Base-by-base conservation (phyloP, 2,797 vertebrate species). In the Xiphorhynchus erythropygius region DNA sequence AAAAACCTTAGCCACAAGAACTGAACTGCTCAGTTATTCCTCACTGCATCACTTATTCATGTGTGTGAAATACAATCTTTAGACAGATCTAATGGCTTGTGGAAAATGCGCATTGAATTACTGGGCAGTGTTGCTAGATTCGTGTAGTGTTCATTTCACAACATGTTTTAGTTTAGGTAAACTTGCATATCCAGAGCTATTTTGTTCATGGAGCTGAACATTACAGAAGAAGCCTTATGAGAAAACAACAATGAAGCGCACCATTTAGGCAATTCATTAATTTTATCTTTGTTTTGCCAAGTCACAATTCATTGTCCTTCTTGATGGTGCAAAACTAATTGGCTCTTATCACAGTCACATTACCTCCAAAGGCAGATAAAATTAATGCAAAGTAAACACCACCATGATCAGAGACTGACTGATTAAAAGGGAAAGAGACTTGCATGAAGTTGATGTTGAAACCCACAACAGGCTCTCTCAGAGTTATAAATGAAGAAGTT, bases 321-420 rank as follows among this genome's bases (percentile, higher is more conserved):
- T 96, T 71, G 37, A 97, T 98, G 97, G 95, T 95, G 97, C 95
- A 97, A 97, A 98, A 96, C 97, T 97, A 97, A 98, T 97, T 95
- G 97, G 73, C 95, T 97, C 75, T 97, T 97, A 97, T 96, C 96
- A 94, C 89, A 93, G 92, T 96, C 93, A 93, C 85, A 85, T 96
- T 97, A 96, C 85, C 95, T 96, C 97, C 65, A 79, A 96, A 97
- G 95, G 94, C 96, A 97, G 96, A 98, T 97, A 97, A 96, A 97
- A 97, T 97, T 95, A 97, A 98, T 96, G 95, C 93, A 96, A 96
- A 97, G 95, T 95, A 96, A 97, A 97, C 95, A 97, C 95, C 90
- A 64, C 79, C 76, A 87, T 39, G 93, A 96, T 95, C 94, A 91
- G 93, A 94, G 93, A 73, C 8, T 16, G 73, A 81, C 96, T 96